Conservation (phyloP, 1,140 invertebrate species). For the Scaptomyza hsui region DNA sequence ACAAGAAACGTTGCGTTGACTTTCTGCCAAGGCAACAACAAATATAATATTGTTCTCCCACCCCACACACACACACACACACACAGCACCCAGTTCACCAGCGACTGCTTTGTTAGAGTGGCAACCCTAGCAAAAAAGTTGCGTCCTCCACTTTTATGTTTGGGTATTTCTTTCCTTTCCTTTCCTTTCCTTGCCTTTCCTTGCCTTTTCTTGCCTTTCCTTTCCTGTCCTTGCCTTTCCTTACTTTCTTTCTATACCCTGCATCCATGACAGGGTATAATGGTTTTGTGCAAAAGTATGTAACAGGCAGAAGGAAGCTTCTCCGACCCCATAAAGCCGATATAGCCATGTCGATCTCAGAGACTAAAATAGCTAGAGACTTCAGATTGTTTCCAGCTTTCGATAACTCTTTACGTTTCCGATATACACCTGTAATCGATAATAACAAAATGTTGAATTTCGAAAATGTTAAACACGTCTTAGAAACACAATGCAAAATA, state of each 20-base stretch:
- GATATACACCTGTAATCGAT: too few relatives aligned
- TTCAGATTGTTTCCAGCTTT: too few relatives aligned
- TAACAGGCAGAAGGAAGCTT: too few relatives aligned
- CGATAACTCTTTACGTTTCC: too few relatives aligned
- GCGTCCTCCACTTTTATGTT: conserved; percentile 22
- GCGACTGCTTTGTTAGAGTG: neutral
- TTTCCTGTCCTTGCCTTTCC: neutral
- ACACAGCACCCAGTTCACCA: neutral
- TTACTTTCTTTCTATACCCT: conserved; percentile 1
- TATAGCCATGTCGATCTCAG: too few relatives aligned
- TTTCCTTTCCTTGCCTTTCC: neutral
- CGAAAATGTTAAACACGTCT: too few relatives aligned
- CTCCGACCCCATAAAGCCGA: too few relatives aligned
- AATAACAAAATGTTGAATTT: too few relatives aligned
- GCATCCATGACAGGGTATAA: too few relatives aligned
- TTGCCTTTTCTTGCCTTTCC: conserved; percentile 15
- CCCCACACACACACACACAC: conserved; percentile 4
- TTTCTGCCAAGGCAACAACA: conserved; percentile 29
- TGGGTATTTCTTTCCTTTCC: conserved; percentile 19
- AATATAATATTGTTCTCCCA: conserved; percentile 32
- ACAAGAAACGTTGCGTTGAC: conserved; percentile 48
- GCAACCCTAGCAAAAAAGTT: conserved; percentile 10
- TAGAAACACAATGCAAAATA: too few relatives aligned
- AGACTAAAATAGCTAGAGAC: too few relatives aligned
- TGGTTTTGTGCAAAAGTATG: too few relatives aligned